Percentiles rank a stretch among this genome's conserved stretches.
phyloP scores from a whole-genome alignment of 2,888 invertebrate genomes.

The Epirrhoe alternata region DNA sequence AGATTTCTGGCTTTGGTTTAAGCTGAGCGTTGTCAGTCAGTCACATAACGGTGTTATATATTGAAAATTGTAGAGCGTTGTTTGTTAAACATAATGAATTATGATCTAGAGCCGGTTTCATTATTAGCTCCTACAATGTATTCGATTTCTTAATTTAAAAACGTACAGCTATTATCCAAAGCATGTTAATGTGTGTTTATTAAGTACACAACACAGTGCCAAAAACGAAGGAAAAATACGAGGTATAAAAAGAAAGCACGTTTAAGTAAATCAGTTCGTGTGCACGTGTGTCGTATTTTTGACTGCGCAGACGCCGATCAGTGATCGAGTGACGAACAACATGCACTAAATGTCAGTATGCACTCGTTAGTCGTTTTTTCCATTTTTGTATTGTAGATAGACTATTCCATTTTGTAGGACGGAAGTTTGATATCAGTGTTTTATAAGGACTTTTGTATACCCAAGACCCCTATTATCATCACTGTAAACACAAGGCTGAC shows the following conservation, averaged over 20 bases:
- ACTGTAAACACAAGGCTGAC: too few species aligned
- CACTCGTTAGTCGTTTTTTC: conserved; percentile 25
- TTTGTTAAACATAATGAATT: not conserved
- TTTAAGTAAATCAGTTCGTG: conserved; percentile 27
- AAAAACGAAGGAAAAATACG: conserved; percentile 25
- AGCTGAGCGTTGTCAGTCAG: not conserved
- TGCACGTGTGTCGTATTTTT: conserved; percentile 49
- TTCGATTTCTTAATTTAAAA: conserved; percentile 15
- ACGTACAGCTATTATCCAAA: conserved; percentile 3
- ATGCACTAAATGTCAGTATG: conserved; percentile 44
- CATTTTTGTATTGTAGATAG: conserved; percentile 10
- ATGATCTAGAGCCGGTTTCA: not conserved
- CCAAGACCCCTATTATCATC: too few species aligned
- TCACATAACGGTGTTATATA: not conserved
- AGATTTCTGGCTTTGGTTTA: not conserved
- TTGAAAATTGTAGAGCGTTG: not conserved
- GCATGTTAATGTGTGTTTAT: conserved; percentile 31
- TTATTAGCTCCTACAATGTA: not conserved
- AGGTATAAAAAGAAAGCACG: conserved; percentile 20
- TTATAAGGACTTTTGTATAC: not conserved
- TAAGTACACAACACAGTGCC: conserved; percentile 21
- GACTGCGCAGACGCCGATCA: conserved; percentile 37
- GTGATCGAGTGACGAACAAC: conserved; percentile 38
- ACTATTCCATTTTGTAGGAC: conserved; percentile 8
- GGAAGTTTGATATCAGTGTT: not conserved